Base-by-base conservation (phyloP, 1,140 invertebrate genomes). In the Pristionchus pacificus region DNA sequence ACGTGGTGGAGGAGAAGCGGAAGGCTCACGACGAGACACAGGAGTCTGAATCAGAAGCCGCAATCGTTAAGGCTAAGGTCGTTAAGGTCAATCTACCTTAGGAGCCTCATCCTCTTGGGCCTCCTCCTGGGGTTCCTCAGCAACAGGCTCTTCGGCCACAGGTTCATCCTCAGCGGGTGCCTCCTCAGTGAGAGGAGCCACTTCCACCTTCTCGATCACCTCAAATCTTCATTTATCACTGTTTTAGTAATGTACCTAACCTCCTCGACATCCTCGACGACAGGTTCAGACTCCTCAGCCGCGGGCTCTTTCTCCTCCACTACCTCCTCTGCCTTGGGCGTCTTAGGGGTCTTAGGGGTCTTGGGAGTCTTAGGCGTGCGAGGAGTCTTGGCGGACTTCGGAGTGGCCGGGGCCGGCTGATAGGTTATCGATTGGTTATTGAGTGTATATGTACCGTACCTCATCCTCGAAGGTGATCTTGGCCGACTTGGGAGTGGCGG, bases 1-100 rank as follows among this genome's bases (percentile, higher is more conserved):
- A 28, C 72, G 65, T 32, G 71, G 68, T 28, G 80, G 73, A 25
- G 80, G 80, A 30, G 81, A 82, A 6, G 81, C 77, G 6, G 82
- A 83, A n/a, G 70, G 70, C 19, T 49, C 38, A 49, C 38, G 19
- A 49, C 19, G 38, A 49, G 6, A 49, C 19, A 49, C 29, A n/a
- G n/a, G n/a, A n/a, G n/a, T n/a, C n/a, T n/a, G n/a, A n/a, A n/a
- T n/a, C n/a, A n/a, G n/a, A n/a, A n/a, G n/a, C n/a, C n/a, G n/a
- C n/a, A n/a, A n/a, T n/a, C n/a, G n/a, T n/a, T n/a, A n/a, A n/a
- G n/a, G n/a, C n/a, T n/a, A n/a, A n/a, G n/a, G n/a, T n/a, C n/a
- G n/a, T n/a, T n/a, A n/a, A n/a, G n/a, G n/a, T n/a, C n/a, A n/a
- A n/a, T n/a, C n/a, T n/a, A 62, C 38, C 33, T 67, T 58, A n/a